Percentiles rank a stretch among this genome's conserved stretches.
Evolutionary conservation across 2,888 invertebrate species (phyloP).

Genomic region (Clostera curtula): DNA sequence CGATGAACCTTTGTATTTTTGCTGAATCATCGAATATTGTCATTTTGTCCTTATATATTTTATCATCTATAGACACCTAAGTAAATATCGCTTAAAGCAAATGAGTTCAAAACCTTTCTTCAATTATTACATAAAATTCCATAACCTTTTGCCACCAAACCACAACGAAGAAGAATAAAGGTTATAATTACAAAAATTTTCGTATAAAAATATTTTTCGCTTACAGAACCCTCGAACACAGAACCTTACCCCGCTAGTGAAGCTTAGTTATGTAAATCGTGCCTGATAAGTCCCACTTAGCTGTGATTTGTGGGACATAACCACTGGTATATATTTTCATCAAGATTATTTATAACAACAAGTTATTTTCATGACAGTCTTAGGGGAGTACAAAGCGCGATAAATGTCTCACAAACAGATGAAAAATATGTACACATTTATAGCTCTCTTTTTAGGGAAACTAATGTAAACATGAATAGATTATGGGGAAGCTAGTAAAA

Average conservation of each 20-base stretch:
- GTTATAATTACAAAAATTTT: slow-evolving; percentile 13
- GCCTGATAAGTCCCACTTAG: slow-evolving; percentile 36
- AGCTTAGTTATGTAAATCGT: slow-evolving; percentile 32
- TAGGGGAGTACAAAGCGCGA: slow-evolving; percentile 41
- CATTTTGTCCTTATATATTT: too few species aligned
- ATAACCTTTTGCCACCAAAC: too few species aligned
- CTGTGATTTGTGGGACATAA: slow-evolving; percentile 48
- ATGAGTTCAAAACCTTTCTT: too few species aligned
- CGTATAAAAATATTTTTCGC: slow-evolving; percentile 23
- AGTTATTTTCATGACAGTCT: slow-evolving; percentile 52
- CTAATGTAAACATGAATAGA: too few species aligned
- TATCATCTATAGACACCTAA: too few species aligned
- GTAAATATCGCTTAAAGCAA: too few species aligned
- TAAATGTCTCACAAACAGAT: slow-evolving; percentile 42
- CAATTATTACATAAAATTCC: too few species aligned
- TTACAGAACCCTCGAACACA: slow-evolving; percentile 11
- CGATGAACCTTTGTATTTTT: too few species aligned
- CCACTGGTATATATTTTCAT: slow-evolving; percentile 48
- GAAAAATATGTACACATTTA: slow-evolving; percentile 49
- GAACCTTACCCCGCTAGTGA: slow-evolving; percentile 17
- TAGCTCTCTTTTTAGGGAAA: slow-evolving; percentile 33
- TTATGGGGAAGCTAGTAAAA: too few species aligned
- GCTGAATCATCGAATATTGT: too few species aligned
- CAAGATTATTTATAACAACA: slow-evolving; percentile 51
- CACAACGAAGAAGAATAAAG: too few species aligned